Conservation (phyloP, 2,888 invertebrate species). For the Oscheius sp. region DNA sequence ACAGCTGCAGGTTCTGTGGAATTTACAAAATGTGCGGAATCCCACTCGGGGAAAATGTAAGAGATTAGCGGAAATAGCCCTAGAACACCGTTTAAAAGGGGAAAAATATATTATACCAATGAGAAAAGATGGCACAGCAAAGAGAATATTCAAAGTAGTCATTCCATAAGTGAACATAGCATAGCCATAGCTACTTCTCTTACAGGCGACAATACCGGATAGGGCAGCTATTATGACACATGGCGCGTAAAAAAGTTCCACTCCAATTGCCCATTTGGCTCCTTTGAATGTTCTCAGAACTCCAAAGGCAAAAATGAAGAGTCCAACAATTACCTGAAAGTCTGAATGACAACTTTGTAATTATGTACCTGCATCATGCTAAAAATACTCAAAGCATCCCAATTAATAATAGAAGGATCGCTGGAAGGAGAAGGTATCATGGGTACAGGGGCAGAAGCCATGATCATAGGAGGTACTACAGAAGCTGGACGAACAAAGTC, state of each 20-base stretch:
- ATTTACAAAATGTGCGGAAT: slow-evolving; percentile 18
- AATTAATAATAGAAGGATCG: slow-evolving; percentile 16
- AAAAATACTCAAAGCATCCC: slow-evolving; percentile 11
- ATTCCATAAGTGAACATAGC: slow-evolving; percentile 19
- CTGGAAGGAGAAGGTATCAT: background rate
- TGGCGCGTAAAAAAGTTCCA: slow-evolving; percentile 40
- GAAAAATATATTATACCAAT: slow-evolving; percentile 19
- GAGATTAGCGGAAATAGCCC: slow-evolving; percentile 37
- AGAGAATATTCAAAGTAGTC: slow-evolving; percentile 32
- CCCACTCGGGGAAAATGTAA: slow-evolving; percentile 29
- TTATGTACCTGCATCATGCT: slow-evolving; percentile 17
- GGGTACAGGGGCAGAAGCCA: background rate
- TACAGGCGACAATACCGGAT: slow-evolving; percentile 25
- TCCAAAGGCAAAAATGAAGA: slow-evolving; percentile 40
- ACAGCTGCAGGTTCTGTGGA: slow-evolving; percentile 22
- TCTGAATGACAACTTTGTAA: background rate
- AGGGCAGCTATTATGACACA: slow-evolving; percentile 40
- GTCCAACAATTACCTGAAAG: slow-evolving; percentile 29
- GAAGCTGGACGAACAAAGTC: slow-evolving; percentile 33
- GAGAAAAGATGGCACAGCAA: slow-evolving; percentile 31
- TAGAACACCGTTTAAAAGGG: slow-evolving; percentile 5
- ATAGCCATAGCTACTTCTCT: slow-evolving; percentile 13
- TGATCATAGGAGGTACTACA: slow-evolving; percentile 10
- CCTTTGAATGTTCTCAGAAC: slow-evolving; percentile 37
- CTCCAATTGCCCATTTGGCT: slow-evolving; percentile 45